phyloP scores from a whole-genome alignment of 2,113 vertebrate genomes.

The Pseudorasbora parva region DNA sequence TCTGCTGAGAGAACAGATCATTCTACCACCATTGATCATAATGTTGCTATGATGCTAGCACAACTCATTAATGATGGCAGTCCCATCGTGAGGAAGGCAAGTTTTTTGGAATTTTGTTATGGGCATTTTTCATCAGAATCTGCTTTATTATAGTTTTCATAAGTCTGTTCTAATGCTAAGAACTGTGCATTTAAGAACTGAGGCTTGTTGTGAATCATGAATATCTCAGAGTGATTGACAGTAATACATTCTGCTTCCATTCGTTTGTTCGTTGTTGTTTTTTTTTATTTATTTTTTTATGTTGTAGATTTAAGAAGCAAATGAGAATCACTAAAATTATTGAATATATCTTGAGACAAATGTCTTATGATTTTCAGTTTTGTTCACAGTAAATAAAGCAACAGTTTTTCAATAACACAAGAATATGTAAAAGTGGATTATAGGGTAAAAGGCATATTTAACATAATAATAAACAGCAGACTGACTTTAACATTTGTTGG shows the following conservation, averaged over 20 bases:
- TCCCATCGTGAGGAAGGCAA: conserved; percentile 93
- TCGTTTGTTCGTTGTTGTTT: too few relatives aligned
- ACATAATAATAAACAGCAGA: too few relatives aligned
- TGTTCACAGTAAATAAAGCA: too few relatives aligned
- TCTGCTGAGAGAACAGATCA: conserved; percentile 94
- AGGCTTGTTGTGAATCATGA: background rate
- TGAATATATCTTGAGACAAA: too few relatives aligned
- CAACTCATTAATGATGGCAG: conserved; percentile 97
- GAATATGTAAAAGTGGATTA: too few relatives aligned
- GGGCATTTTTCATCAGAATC: background rate
- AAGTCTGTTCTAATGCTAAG: background rate
- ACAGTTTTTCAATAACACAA: too few relatives aligned
- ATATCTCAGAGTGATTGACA: background rate
- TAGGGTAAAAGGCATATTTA: too few relatives aligned
- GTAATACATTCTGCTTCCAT: background rate
- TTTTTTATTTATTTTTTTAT: too few relatives aligned
- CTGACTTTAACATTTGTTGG: too few relatives aligned
- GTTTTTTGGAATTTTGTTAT: background rate
- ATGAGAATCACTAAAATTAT: too few relatives aligned
- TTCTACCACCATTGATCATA: conserved; percentile 98
- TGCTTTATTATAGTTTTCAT: background rate
- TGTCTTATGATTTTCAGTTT: too few relatives aligned
- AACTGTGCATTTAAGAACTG: background rate
- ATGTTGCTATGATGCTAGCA: conserved; percentile 97
- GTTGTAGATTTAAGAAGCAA: too few relatives aligned